Evolutionary conservation across 2,888 invertebrate genomes (phyloP), one percentile per base, ranked within the genome.

Genomic region (Pachycephus smyrnensis): DNA sequence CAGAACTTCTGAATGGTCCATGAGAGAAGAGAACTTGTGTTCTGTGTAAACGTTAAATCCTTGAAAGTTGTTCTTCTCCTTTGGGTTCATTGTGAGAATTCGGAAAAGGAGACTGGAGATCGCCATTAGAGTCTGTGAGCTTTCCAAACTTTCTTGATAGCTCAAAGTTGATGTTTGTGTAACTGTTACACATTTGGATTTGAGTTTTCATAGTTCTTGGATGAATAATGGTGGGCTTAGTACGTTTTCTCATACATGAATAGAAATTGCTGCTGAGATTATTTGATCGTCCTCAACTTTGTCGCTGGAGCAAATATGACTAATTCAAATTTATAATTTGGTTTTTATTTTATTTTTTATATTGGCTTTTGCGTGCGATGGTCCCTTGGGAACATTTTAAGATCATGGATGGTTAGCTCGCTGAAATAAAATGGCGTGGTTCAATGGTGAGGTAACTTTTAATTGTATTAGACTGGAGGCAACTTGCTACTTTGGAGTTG

Each of bases 401-500:
- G 55, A 55, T 55, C 55, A 55, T 55, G 55, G 55, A 23, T 55
- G 55, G 55, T 55, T 55, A 55, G 6, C 2, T 23, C 9, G 55
- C 9, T 55, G 55, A 23, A 55, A 55, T 55, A 73, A 73, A 30
- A 73, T 33, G 75, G n/a, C 6, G 31, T 35, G 33, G 35, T 37
- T 55, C 55, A 55, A 76, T 68, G 35, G 68, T 69, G 35, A 35
- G 79, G 81, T 78, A 85, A 86, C 80, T 84, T 84, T 81, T 85
- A 85, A 88, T 86, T 85, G 81, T 80, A 80, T 88, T 88, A 86
- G 83, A 84, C 80, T 82, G 81, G 73, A 80, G 82, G 82, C 80
- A 88, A 88, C 88, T 88, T 88, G 82, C 83, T 85, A 88, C 88
- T 88, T 82, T 82, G 85, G 86, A 86, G 86, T 85, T 83, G 77